Evolutionary conservation across 1,140 invertebrate genomes (phyloP).

Genomic region (Kradibia gibbosae): DNA sequence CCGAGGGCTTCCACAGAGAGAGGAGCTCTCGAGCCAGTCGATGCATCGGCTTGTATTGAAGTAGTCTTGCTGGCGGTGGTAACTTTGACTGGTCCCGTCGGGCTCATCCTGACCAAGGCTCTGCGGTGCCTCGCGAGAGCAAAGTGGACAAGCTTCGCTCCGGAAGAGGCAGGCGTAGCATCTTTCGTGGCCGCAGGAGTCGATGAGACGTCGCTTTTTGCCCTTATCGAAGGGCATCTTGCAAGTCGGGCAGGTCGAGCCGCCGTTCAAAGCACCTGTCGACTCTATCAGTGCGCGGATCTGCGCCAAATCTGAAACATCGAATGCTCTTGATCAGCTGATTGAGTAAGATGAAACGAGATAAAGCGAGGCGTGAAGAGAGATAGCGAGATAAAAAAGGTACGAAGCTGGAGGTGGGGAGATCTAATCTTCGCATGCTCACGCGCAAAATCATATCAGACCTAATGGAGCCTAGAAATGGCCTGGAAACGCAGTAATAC

Average conservation of each 20-base stretch:
- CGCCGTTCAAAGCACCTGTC: slow-evolving; percentile 76
- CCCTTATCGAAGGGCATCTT: slow-evolving; percentile 95
- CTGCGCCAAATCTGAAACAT: slow-evolving; percentile 81
- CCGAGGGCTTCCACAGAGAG: slow-evolving; percentile 68
- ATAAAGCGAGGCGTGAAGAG: background rate
- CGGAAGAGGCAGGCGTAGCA: slow-evolving; percentile 95
- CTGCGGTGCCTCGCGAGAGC: slow-evolving; percentile 64
- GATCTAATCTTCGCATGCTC: too few relatives aligned
- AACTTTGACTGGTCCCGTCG: slow-evolving; percentile 53
- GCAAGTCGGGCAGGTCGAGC: slow-evolving; percentile 84
- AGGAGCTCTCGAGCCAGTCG: slow-evolving; percentile 68
- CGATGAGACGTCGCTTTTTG: slow-evolving; percentile 93
- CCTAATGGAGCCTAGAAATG: background rate
- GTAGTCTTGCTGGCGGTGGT: slow-evolving; percentile 46
- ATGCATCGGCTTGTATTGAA: slow-evolving; percentile 57
- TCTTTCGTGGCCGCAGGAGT: slow-evolving; percentile 93
- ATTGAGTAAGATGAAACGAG: too few relatives aligned
- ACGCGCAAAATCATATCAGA: background rate
- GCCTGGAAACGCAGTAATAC: background rate
- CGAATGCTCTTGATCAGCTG: background rate
- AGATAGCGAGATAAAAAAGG: background rate
- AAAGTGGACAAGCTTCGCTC: slow-evolving; percentile 92
- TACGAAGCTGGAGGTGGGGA: background rate
- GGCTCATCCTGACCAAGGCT: slow-evolving; percentile 57
- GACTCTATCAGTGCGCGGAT: slow-evolving; percentile 78